Base-by-base conservation (phyloP, 1,140 invertebrate species). In the Stenopsyche tienmushanensis region DNA sequence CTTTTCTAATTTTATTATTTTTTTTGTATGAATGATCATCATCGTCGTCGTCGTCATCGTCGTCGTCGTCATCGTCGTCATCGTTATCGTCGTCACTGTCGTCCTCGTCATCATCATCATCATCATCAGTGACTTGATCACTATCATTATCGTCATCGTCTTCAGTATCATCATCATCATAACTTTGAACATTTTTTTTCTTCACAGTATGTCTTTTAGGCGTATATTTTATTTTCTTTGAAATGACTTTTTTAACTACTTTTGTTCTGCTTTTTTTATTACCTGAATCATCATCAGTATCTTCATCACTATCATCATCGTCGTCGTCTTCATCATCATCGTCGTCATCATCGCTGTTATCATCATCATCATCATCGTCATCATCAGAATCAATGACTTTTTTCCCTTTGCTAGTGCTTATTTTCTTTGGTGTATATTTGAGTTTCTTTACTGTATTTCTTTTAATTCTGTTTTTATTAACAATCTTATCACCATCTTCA, bases 91-190 rank as follows among this genome's bases (percentile, higher is more conserved):
- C 71, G n/a, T 78, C 72, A 15, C 75, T 69, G 15, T 79, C 71
- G 18, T 78, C 73, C 59, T 75, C 73, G 57, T 77, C 62, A 1
- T 75, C 69, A 10, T 75, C 68, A 17, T 76, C 67, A 0, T 76
- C 66, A 3, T 76, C 72, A n/a, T 78, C 72, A 5, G 74, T 67
- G 2, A 77, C 66, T 3, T 79, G 72, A 23, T 77, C 72, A 21
- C 76, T 75, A 66, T 80, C 75, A 67, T 80, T 73, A 70, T 83
- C 77, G 52, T 79, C 73, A 59, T 55, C 58, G 34, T 62, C 54
- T 39, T 83, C 79, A 64, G 84, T 78, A 62, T 82, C 78, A 66
- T 82, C 78, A 71, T 80, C 76, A 45, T 80, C 78, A n/a, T 82
- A 77, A 47, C 82, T 77, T 10, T 82, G 75, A 10, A 82, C 77